These are phyloP conservation scores for Antechinus stuartii DNA, from an alignment of 2,113 vertebrate species.

Conservation along the genomic window DNA sequence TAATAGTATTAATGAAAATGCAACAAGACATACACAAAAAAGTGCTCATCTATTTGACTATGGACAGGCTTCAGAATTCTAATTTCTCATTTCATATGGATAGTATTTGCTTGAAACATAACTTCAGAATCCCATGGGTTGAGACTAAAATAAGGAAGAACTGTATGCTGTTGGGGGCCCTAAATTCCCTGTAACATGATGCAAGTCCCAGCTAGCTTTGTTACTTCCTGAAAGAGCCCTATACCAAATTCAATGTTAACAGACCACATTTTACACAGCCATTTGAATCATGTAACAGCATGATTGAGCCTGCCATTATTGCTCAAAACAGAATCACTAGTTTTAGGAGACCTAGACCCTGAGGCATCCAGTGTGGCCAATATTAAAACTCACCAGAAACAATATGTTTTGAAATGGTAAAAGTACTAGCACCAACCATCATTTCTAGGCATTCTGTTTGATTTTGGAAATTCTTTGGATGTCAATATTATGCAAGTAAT, in stretches of 20 bases:
- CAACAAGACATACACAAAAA: not conserved
- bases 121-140: not conserved
- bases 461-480: conserved; percentile 50
- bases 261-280: conserved; percentile 40
- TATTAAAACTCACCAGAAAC: not conserved
- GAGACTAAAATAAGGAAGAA: conserved; percentile 2
- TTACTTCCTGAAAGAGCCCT: conserved; percentile 42
- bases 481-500: conserved; percentile 47
- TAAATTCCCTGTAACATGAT: conserved; percentile 64
- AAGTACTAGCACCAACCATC: not conserved
- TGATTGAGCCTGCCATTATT: not conserved
- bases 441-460: not conserved
- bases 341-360: not conserved
- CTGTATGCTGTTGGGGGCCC: not conserved
- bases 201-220: conserved; percentile 52
- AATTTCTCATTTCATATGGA: not conserved
- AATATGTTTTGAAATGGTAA: not conserved
- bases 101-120: not conserved
- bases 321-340: not conserved
- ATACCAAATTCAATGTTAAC: conserved; percentile 67
- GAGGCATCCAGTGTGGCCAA: not conserved
- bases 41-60: conserved; percentile 1
- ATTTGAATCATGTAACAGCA: conserved; percentile 59
- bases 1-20: conserved; percentile 19
- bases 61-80: conserved; percentile 13